These are phyloP conservation scores for Leptosomus discolor DNA, from an alignment of 2,113 vertebrate genomes.

Conservation along the genomic window DNA sequence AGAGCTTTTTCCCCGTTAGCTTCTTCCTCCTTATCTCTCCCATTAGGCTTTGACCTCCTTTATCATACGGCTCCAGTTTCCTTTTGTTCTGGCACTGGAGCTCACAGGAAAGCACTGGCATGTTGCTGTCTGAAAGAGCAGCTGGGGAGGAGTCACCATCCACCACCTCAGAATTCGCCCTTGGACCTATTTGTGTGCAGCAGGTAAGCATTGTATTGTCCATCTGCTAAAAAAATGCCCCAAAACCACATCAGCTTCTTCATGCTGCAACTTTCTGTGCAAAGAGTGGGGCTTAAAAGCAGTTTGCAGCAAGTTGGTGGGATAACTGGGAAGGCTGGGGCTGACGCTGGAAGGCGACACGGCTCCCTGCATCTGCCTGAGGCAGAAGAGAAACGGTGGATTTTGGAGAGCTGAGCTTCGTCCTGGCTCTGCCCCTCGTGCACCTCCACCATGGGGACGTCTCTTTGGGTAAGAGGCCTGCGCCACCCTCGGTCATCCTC, in stretches of 20 bases:
- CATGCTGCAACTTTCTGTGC: fast-evolving
- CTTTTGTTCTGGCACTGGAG: not conserved
- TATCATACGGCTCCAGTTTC: not conserved
- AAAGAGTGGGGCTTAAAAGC: not conserved
- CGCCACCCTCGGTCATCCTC: no score
- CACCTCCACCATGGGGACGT: fast-evolving
- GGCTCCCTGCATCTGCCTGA: not conserved
- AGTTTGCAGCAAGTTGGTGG: not conserved
- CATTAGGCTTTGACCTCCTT: not conserved
- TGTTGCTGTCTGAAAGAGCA: not conserved
- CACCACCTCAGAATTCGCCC: not conserved
- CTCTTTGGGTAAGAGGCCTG: not conserved
- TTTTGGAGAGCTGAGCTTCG: not conserved
- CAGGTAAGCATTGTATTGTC: fast-evolving
- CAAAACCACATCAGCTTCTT: fast-evolving
- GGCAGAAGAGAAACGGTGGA: fast-evolving
- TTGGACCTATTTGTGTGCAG: no score
- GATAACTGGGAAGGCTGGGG: not conserved
- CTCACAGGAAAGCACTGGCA: not conserved
- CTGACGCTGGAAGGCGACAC: not conserved
- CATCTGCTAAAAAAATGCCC: not conserved
- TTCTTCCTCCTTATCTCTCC: not conserved
- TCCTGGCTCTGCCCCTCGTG: not conserved
- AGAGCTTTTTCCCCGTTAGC: not conserved
- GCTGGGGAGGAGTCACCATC: not conserved